Evolutionary conservation across 1,140 invertebrate genomes (phyloP), one percentile per base, ranked within the genome.

Genomic region (Anoplolepis gracilipes): DNA sequence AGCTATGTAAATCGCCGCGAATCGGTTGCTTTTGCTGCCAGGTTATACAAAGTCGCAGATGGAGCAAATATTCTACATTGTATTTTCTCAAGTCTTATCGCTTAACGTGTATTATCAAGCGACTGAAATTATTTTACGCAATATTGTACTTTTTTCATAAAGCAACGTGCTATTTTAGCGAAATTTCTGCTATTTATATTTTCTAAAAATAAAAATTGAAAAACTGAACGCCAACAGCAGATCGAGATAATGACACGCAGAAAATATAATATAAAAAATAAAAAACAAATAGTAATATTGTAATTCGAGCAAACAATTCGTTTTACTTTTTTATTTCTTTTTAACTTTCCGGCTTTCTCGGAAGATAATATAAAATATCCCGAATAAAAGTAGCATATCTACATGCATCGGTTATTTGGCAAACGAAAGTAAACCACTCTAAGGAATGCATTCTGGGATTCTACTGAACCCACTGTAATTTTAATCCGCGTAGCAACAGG

Each of bases 401-500:
- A 53, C n/a, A 49, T 30, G 8, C 36, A 59, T 11, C n/a, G 6
- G 11, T n/a, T 42, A 42, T n/a, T 59, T 22, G 64, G 13, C 36
- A 33, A 33, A 70, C 65, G 39, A 39, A 39, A 36, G 11, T 36
- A 53, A 42, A 36, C 19, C 53, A 11, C 8, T 6, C 11, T n/a
- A 11, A 69, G n/a, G 25, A 46, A 33, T 19, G 30, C 28, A 36
- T 70, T 85, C 64, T n/a, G 67, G 39, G 33, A 81, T 65, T 81
- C 75, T 70, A 39, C 30, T 59, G 42, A 69, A 81, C 36, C 46
- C 46, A 85, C 22, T 36, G 28, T 59, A 69, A 85, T 69, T 85
- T 36, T 62, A 81, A 81, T 39, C 78, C 67, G 67, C 78, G 53
- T 82, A 72, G 78, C 67, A 82, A 82, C 78, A 72, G 36, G 36